Evolutionary conservation across 2,888 invertebrate species (phyloP).

Genomic region (Tiliacea citrago): DNA sequence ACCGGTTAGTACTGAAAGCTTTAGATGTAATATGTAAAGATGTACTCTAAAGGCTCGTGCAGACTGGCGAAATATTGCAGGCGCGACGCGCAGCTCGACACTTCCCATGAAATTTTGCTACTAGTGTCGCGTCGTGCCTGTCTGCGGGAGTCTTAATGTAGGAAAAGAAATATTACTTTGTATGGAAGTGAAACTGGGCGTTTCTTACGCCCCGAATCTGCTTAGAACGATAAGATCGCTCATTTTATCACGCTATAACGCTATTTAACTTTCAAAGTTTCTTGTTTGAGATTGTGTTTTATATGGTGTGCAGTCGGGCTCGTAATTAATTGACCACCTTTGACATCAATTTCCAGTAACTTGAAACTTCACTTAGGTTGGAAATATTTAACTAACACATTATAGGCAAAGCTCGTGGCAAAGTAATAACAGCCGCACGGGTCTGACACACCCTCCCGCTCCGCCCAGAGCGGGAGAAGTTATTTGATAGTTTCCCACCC

Average conservation of each 20-base stretch:
- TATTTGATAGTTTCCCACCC: no score
- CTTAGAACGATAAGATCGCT: neutral
- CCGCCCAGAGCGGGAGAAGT: no score
- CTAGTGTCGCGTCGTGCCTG: no score
- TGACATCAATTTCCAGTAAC: no score
- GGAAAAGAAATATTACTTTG: slow-evolving; percentile 15
- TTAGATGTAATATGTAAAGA: slow-evolving; percentile 9
- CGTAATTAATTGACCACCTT: neutral
- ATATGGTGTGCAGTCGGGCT: neutral
- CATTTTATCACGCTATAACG: neutral
- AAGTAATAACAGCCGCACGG: no score
- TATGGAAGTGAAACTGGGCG: slow-evolving; percentile 13
- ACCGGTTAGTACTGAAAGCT: slow-evolving; percentile 70
- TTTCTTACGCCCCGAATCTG: neutral
- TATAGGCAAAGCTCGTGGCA: no score
- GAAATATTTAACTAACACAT: neutral
- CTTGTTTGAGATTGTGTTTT: neutral
- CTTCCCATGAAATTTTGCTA: no score
- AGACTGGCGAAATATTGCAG: no score
- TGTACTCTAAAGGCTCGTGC: neutral
- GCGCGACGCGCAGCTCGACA: no score
- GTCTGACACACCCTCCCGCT: no score
- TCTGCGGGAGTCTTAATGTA: neutral
- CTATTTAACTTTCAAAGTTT: neutral
- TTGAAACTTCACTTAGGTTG: neutral